Evolutionary conservation across 2,113 vertebrate species (phyloP).

Genomic region (Motacilla alba): DNA sequence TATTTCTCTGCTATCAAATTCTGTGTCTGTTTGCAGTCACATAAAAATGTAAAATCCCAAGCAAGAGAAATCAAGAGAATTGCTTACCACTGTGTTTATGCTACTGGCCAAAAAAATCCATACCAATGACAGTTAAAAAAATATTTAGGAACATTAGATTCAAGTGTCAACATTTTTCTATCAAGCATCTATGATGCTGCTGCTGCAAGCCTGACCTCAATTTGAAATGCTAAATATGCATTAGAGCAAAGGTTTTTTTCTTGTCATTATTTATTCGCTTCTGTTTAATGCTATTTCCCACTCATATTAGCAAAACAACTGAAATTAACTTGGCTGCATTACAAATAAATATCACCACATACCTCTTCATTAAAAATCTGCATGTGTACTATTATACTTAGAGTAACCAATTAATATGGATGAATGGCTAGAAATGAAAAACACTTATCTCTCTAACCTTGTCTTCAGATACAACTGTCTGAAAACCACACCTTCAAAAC

Average conservation of each 20-base stretch:
- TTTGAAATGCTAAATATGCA: not conserved
- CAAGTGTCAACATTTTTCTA: not conserved
- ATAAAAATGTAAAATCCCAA: not conserved
- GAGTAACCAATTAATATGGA: slow-evolving; percentile 28
- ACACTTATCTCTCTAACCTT: not conserved
- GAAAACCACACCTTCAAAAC: not conserved
- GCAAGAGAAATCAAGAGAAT: not conserved
- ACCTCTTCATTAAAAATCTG: slow-evolving; percentile 22
- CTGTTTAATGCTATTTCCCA: not conserved
- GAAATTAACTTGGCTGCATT: slow-evolving; percentile 9
- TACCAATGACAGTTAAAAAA: not conserved
- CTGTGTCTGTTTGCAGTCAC: not conserved
- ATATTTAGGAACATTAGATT: not conserved
- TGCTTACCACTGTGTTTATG: not conserved
- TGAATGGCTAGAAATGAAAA: not conserved
- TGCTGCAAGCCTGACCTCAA: not conserved
- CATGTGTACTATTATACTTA: not conserved
- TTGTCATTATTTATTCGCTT: not conserved
- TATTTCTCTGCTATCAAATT: not conserved
- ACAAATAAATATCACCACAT: not conserved
- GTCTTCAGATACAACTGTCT: not conserved
- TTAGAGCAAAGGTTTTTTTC: not conserved
- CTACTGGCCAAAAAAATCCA: not conserved
- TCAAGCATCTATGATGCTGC: not conserved
- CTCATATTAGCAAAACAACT: not conserved